phyloP scores from a whole-genome alignment of 2,113 vertebrate genomes.

The Gnathonemus longibarbis region DNA sequence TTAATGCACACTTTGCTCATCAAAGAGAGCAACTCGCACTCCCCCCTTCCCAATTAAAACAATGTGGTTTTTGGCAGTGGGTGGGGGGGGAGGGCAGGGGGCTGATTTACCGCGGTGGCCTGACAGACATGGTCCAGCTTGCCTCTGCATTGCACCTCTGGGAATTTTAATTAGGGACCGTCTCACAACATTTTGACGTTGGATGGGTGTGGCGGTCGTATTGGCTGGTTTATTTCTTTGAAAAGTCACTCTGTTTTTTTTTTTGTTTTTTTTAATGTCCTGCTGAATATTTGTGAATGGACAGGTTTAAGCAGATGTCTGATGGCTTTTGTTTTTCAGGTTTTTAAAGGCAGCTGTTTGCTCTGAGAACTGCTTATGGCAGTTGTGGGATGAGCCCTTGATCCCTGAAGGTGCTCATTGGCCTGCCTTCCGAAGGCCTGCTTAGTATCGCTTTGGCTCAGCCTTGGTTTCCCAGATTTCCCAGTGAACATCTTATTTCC shows the following conservation, averaged over 20 bases:
- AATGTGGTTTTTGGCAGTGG: constrained; percentile 38
- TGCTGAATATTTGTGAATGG: not conserved
- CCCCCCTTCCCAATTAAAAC: constrained; percentile 32
- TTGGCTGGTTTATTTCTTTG: not conserved
- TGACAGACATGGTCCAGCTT: not conserved
- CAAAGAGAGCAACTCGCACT: constrained; percentile 51
- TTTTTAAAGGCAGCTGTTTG: not conserved
- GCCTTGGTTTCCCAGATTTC: not conserved
- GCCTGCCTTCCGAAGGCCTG: not conserved
- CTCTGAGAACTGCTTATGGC: not conserved
- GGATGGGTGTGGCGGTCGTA: not conserved
- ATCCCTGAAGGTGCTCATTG: not conserved
- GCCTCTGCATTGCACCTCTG: not conserved
- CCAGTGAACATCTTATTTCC: not conserved
- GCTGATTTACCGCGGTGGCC: not conserved
- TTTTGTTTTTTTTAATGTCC: not conserved
- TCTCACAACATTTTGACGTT: not conserved
- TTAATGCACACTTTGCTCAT: constrained; percentile 48
- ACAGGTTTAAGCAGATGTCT: not conserved
- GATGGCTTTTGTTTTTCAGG: not conserved
- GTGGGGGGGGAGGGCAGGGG: not conserved
- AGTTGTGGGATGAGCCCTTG: not conserved
- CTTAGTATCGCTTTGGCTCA: not conserved
- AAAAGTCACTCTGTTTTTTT: not conserved
- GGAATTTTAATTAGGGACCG: not conserved